Percentiles rank a stretch among this genome's conserved stretches.
These are phyloP conservation scores for Poicephalus gulielmi DNA, from an alignment of 2,113 vertebrate species.

Conservation along the genomic window DNA sequence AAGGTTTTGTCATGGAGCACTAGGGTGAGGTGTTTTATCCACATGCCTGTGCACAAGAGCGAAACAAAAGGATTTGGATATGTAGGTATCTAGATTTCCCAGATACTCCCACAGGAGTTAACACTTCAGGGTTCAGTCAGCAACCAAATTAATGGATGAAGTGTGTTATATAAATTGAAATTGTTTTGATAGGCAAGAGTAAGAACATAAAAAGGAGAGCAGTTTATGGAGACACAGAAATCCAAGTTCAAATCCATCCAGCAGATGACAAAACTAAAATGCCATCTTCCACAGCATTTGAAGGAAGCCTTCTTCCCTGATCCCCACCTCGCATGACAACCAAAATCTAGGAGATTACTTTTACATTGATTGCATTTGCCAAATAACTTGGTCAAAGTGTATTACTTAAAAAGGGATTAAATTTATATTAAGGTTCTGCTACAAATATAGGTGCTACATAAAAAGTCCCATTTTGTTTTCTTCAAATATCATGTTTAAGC, in stretches of 20 bases:
- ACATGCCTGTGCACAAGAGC: background rate
- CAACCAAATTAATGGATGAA: background rate
- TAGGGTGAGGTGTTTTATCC: background rate
- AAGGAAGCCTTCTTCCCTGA: background rate
- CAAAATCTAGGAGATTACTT: background rate
- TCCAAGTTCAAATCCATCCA: background rate
- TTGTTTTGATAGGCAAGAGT: background rate
- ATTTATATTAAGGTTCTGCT: background rate
- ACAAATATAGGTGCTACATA: background rate
- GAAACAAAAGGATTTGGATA: background rate
- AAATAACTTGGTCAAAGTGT: background rate
- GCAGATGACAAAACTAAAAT: background rate
- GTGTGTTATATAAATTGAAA: background rate
- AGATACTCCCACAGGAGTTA: background rate
- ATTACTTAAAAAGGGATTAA: background rate
- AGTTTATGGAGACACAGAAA: background rate
- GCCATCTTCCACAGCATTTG: background rate
- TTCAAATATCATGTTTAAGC: background rate
- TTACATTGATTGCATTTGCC: background rate
- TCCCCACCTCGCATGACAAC: background rate
- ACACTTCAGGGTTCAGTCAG: background rate
- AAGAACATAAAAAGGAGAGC: background rate
- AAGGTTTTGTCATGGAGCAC: background rate
- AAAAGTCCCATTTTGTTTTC: background rate
- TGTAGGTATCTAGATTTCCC: fast-evolving